Evolutionary conservation across 2,113 vertebrate genomes (phyloP).

Genomic region (Phalacrocorax pelagicus): DNA sequence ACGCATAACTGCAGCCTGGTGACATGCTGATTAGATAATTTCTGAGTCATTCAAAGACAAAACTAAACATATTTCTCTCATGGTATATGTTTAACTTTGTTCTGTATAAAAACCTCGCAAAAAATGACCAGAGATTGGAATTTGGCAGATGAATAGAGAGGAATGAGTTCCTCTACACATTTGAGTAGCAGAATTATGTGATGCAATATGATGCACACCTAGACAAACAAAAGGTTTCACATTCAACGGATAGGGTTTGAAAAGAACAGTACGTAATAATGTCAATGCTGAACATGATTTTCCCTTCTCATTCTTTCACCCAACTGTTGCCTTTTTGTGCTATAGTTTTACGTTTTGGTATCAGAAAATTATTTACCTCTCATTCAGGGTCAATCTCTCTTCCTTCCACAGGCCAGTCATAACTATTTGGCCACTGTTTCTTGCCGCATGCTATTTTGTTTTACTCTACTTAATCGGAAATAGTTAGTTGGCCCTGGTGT

Average conservation of each 20-base stretch:
- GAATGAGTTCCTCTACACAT: neutral
- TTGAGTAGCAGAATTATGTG: neutral
- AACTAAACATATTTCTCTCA: neutral
- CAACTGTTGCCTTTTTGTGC: neutral
- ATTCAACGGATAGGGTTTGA: accelerated
- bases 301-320: neutral
- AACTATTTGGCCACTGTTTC: neutral
- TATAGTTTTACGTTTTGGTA: neutral
- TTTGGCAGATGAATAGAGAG: neutral
- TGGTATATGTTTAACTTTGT: neutral
- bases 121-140: neutral
- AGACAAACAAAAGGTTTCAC: neutral
- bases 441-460: neutral
- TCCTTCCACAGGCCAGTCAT: neutral
- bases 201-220: neutral
- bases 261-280: neutral
- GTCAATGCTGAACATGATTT: neutral
- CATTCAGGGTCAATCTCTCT: neutral
- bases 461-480: slow-evolving; percentile 66
- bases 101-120: neutral
- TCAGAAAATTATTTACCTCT: neutral
- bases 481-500: slow-evolving; percentile 64
- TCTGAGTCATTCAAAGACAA: neutral
- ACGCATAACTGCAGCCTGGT: neutral
- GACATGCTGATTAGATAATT: neutral